Evolutionary conservation across 2,113 vertebrate species (phyloP), one percentile per base, ranked within the genome.

Genomic region (Syngnathus typhle): DNA sequence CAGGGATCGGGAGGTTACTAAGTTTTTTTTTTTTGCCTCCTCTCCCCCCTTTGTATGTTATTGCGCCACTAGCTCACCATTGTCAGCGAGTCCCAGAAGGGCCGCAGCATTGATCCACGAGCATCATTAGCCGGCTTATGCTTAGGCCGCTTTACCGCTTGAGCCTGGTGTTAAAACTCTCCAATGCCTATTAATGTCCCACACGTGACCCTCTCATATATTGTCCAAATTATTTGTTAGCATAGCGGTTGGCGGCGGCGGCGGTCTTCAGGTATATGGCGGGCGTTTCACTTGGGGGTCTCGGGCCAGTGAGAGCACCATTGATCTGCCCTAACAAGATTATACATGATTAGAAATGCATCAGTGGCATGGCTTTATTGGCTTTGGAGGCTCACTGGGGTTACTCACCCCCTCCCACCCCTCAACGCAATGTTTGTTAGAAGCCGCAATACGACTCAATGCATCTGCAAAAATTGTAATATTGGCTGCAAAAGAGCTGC

Each of bases 71-170:
- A 84, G 87, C 83, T 91, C 86, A 89, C 84, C 74, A 58, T 84
- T 85, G 86, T 86, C 81, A 72, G 79, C 58, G 68, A 74, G 76
- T 90, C 89, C 88, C 90, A 77, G 78, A 63, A 65, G 88, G 82
- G 71, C 79, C 68, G 46, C 79, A 76, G 75, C 80, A 90, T 91
- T 91, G 87, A 91, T 91, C 87, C 84, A 67, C 23, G 70, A 81
- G 80, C 85, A 89, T 90, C 88, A 91, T 91, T 90, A 91, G 82
- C 69, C 41, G 79, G 85, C 85, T 91, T 91, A 91, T 72, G 82
- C 68, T 76, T 87, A 89, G 89, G 78, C 89, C 85, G 84, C 88
- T 90, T 88, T 82, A 86, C 73, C 80, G 4, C 62, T 15, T 21
- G 12, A 44, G 60, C 60, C 55, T 62, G 12, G 15, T 4, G n/a